Evolutionary conservation across 2,113 vertebrate species (phyloP).

Genomic region (Theristicus caerulescens): DNA sequence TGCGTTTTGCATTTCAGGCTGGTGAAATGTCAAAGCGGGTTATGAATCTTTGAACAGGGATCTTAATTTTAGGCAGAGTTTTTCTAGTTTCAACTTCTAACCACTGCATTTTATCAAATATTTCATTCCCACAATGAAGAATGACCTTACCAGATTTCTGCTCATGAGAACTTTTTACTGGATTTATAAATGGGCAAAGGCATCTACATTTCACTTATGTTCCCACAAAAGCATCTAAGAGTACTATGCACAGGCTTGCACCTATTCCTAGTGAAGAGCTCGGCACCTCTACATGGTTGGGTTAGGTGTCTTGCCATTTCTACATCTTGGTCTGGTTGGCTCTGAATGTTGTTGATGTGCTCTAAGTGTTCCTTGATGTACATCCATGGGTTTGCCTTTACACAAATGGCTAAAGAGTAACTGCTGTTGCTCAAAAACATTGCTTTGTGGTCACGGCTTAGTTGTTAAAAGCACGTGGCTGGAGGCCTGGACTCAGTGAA

Average conservation of each 20-base stretch:
- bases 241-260: neutral
- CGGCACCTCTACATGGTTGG: rapidly evolving
- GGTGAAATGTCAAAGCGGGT: neutral
- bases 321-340: neutral
- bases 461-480: neutral
- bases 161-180: neutral
- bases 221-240: neutral
- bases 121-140: neutral
- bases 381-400: neutral
- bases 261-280: neutral
- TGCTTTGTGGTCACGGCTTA: neutral
- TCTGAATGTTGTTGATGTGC: neutral
- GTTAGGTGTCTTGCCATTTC: neutral
- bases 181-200: neutral
- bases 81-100: neutral
- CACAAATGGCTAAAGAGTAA: neutral
- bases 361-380: neutral
- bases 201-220: neutral
- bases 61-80: neutral
- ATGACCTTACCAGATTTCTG: neutral
- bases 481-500: neutral
- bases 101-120: neutral
- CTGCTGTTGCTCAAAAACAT: neutral
- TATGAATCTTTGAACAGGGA: neutral
- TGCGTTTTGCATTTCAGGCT: neutral